Evolutionary conservation across 2,888 invertebrate species (phyloP), one percentile per base, ranked within the genome.

Genomic region (Drosophila planitibia): DNA sequence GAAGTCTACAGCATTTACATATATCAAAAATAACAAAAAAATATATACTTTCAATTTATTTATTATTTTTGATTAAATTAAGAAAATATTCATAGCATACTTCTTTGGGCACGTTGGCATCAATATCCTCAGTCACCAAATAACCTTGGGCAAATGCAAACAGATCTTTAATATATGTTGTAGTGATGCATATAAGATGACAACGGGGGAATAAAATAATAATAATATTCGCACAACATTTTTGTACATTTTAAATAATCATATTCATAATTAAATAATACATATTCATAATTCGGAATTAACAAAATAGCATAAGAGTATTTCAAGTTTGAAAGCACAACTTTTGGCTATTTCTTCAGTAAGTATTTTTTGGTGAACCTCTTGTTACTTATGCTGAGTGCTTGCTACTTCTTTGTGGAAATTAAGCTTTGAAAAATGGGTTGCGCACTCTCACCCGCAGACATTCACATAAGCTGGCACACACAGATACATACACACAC

Each of bases 361-460:
- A 37, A 37, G 53, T 70, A 70, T 74, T 57, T 68, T 69, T 72
- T 72, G 60, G 54, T 52, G 70, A 71, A 60, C 53, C 59, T 54
- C 52, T 65, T 70, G 64, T 76, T 76, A 52, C 58, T 64, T 68
- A 39, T 74, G 68, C 53, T 53, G 57, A 76, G 65, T 76, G 64
- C 73, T 80, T 64, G 58, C 65, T 76, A 58, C 78, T 81, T 74
- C 68, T 75, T 77, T 80, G 75, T 83, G 76, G 70, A 88, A 88
- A 88, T 91, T 84, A 89, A 87, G 88, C 89, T 81, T 87, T 91
- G 88, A 89, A 82, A 89, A 85, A 89, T 90, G 83, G 66, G 76
- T 73, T 70, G 69, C 70, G 60, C 70, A 62, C 62, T 60, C 60
- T 64, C 58, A 41, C 70, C 47, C 63, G 32, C 53, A 59, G 30